Evolutionary conservation across 2,797 vertebrate species (phyloP), one percentile per base, ranked within the genome.

Genomic region (Rhinophrynus dorsalis): DNA sequence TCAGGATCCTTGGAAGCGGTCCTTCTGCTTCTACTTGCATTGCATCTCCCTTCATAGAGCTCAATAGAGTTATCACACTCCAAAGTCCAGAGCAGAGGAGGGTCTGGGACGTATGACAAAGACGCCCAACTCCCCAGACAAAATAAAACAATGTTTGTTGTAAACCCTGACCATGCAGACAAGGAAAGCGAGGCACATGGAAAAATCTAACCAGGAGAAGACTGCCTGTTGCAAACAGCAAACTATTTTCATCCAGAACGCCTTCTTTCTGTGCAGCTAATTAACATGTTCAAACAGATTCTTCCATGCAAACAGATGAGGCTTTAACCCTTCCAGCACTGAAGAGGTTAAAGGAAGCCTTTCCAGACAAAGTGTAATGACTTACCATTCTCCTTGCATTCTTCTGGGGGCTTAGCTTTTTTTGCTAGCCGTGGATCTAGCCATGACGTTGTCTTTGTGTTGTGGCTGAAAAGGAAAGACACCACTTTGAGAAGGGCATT

Each of bases 391-490:
- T 97, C 96, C 88, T 94, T 96, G 92, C 97, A 99, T 88, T 98
- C 96, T 92, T 99, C 97, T 38, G 96, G 95, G 77, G 94, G 96
- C 84, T 99, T 99, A 78, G 96, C 95, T 91, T 97, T 98, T 93
- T 97, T 98, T 83, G 96, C 96, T 79, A 98, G 92, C 85, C 96
- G 92, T 75, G 96, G 96, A 93, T 99, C 96, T 89, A 99, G 91
- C 97, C 96, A 98, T 88, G 97, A 99, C 82, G 96, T 98, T 79
- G 97, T 99, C 94, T 98, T 98, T 88, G 95, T 98, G 92, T 98
- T 98, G 93, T 99, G 96, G 91, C 96, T 98, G 92, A 81, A 92
- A 88, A 90, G 90, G 90, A 89, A 93, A 90, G 83, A 92, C 82
- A 92, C 83, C 81, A 88, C 86, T 89, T 86, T 89, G 80, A 91